Percentiles rank a stretch among this genome's conserved stretches.
phyloP scores from a whole-genome alignment of 2,113 vertebrate genomes.

The Illadopsis cleaveri region DNA sequence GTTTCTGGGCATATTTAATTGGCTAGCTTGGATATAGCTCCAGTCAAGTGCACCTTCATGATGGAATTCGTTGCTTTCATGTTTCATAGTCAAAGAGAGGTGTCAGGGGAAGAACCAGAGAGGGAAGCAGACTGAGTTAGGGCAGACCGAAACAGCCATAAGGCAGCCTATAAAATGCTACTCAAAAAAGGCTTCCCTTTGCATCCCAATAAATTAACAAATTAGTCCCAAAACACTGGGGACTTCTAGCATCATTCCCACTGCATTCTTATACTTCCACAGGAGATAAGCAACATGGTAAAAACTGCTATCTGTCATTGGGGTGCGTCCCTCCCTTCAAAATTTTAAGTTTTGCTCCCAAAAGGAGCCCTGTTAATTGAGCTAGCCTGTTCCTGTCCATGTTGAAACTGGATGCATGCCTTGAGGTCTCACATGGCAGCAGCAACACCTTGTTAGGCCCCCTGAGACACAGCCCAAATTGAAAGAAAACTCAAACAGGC shows the following conservation, averaged over 20 bases:
- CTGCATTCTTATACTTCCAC: neutral
- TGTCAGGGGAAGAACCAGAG: neutral
- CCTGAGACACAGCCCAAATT: neutral
- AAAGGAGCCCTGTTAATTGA: neutral
- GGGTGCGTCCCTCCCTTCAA: neutral
- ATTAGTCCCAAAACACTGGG: neutral
- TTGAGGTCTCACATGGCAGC: neutral
- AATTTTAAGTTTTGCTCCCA: neutral
- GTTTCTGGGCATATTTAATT: neutral
- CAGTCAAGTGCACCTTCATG: neutral
- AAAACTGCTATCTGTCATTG: neutral
- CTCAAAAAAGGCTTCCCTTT: neutral
- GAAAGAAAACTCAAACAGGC: neutral
- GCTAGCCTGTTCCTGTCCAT: neutral
- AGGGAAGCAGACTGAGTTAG: neutral
- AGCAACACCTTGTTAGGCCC: neutral
- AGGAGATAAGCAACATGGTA: neutral
- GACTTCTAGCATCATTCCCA: neutral
- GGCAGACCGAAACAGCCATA: neutral
- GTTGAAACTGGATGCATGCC: neutral
- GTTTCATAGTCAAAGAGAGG: neutral
- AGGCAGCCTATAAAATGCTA: neutral
- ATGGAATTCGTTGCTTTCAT: slow-evolving; percentile 15
- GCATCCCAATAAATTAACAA: neutral
- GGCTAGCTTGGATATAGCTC: neutral